A percentile compares a stretch with the other conserved stretches of the same genome.
Evolutionary conservation across 2,797 vertebrate genomes (phyloP).

Genomic region (Rhinoraja longicauda): DNA sequence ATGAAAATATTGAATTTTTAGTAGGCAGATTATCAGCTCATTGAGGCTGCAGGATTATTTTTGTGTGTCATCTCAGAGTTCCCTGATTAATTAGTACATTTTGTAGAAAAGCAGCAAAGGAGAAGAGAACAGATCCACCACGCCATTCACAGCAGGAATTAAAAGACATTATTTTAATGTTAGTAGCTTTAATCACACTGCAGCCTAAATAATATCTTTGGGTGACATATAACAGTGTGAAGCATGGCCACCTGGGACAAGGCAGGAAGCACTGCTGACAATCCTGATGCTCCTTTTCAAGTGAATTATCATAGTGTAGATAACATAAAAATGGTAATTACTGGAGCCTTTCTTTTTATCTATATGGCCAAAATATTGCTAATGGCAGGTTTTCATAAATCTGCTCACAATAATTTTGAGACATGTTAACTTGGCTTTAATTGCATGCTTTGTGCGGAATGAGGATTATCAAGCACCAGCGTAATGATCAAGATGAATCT

Average conservation of each 20-base stretch:
- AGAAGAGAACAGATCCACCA: conserved; percentile 39
- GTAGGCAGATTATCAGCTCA: conserved; percentile 42
- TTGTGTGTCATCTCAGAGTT: conserved; percentile 43
- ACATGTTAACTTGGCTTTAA: conserved; percentile 27
- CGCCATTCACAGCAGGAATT: conserved; percentile 40
- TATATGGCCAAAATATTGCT: conserved; percentile 27
- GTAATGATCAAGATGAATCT: conserved; percentile 6
- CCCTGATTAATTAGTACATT: conserved; percentile 50
- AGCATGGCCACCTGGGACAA: conserved; percentile 30
- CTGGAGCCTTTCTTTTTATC: conserved; percentile 28
- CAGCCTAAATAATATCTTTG: conserved; percentile 32
- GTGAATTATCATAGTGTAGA: conserved; percentile 21
- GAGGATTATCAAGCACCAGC: not conserved
- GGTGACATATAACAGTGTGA: conserved; percentile 35
- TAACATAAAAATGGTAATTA: conserved; percentile 36
- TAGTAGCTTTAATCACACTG: conserved; percentile 33
- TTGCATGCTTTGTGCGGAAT: conserved; percentile 21
- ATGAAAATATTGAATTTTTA: not conserved
- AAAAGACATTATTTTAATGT: conserved; percentile 41
- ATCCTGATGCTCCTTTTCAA: conserved; percentile 23
- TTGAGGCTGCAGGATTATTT: conserved; percentile 44
- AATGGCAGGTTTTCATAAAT: conserved; percentile 32
- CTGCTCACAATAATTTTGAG: conserved; percentile 25
- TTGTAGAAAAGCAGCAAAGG: conserved; percentile 44
- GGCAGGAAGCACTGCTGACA: conserved; percentile 2